A percentile compares a stretch with the other conserved stretches of the same genome.
These are phyloP conservation scores for Brachynemurus nebulosus DNA, from an alignment of 2,888 invertebrate genomes.

Conservation along the genomic window DNA sequence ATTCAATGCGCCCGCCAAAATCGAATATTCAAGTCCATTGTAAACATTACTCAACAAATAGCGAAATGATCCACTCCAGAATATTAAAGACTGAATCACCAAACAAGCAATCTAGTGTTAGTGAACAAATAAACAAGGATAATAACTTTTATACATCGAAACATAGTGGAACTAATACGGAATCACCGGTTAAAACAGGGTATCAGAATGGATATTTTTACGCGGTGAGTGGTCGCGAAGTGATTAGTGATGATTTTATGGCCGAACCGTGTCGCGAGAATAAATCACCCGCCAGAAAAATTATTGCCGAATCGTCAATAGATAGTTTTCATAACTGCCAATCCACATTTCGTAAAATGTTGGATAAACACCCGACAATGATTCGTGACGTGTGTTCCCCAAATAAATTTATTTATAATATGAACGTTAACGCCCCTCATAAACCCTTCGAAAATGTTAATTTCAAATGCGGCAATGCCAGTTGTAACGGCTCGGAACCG, in stretches of 20 bases:
- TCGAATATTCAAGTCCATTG: neutral
- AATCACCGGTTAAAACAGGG: too few species aligned
- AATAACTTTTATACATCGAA: too few species aligned
- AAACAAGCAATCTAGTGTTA: too few species aligned
- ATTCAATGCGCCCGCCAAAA: neutral
- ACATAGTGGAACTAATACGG: too few species aligned
- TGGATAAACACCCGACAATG: neutral
- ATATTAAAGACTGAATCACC: too few species aligned
- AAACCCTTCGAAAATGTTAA: too few species aligned
- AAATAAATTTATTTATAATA: neutral
- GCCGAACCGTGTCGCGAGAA: neutral
- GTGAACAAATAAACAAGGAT: too few species aligned
- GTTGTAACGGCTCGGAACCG: slow-evolving; percentile 2
- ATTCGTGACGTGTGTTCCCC: neutral
- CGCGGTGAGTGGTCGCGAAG: neutral
- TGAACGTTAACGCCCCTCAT: too few species aligned
- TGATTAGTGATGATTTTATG: neutral
- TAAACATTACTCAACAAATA: neutral
- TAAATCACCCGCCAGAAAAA: neutral
- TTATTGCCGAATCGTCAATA: neutral
- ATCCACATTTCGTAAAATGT: slow-evolving; percentile 2
- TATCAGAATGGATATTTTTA: too few species aligned
- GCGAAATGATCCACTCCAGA: too few species aligned
- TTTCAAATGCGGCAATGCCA: slow-evolving; percentile 1
- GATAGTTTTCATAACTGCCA: neutral